Base-by-base conservation (phyloP, 2,113 vertebrate species). In the Spea multiplicata region DNA sequence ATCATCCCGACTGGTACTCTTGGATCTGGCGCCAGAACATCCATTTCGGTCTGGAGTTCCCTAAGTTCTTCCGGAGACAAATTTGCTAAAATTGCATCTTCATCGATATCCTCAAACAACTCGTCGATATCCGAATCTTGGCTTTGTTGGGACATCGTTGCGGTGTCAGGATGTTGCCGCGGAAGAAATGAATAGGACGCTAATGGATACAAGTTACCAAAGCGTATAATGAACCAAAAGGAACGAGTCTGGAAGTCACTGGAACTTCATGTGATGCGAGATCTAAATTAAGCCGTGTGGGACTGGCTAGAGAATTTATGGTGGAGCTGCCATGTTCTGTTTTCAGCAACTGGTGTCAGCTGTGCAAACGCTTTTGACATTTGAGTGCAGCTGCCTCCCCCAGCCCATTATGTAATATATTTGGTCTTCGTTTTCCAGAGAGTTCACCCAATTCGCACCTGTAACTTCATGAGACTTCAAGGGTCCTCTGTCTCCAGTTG, bases 1-100 rank as follows among this genome's bases (percentile, higher is more conserved):
- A 98, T 94, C 91, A 97, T 95, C 13, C 97, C 96, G 0, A 90
- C 94, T 0, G 97, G 97, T 8, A 99, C 91, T 68, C 82, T 78
- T 7, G 96, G 95, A 71, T 99, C 97, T 0, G 97, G 97, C 46
- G 93, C 95, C 82, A 99, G 95, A 70, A 94, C 91, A 57, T 99
- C 97, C 94, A 99, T 97, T 84, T 99, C 97, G 0, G 89, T 91
- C 81, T 98, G 96, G 61, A 99, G 93, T 88, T 96, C 91, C 83
- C 87, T 90, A 0, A 99, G 92, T 86, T 99, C 96, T 85, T 99
- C 96, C 0, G 95, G 93, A 8, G 97, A 98, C 68, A 99, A 86
- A 83, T 93, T 95, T 17, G 96, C 95, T 82, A 99, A 89, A 87
- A 99, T 93, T 85, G 94, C 93, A 84, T 99, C 97, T 83, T 99